Evolutionary conservation across 2,888 invertebrate genomes (phyloP), one percentile per base, ranked within the genome.

Genomic region (Julus scanicus): DNA sequence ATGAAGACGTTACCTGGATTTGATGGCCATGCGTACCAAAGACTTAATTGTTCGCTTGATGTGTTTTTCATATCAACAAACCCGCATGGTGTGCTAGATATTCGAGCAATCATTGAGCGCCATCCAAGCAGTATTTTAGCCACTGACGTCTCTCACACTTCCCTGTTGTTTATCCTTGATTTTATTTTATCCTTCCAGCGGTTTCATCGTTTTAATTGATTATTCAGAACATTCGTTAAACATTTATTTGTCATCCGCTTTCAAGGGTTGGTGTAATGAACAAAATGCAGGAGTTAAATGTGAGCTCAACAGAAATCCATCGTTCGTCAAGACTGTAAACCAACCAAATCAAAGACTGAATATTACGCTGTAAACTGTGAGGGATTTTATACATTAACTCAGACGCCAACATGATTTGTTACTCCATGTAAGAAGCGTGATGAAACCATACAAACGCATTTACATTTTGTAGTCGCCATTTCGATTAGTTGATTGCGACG

Each of bases 321-420:
- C 80, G 37, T 15, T 80, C 37, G 80, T 13, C 29, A 11, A 80
- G 11, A 4, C 37, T 80, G 80, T 37, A 6, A 44, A 11, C 11
- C 80, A 29, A 71, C 80, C 80, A 80, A 80, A 80, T 80, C 80
- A 80, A 71, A 29, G 80, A 80, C 80, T 37, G 80, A 20, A 71
- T 71, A 20, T 71, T n/a, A 63, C 17, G n/a, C n/a, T 63, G 63
- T 17, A 71, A 29, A 71, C 63, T 71, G 80, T 37, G 29, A 80
- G 37, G 80, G 37, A 80, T 80, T 80, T 80, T 80, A 37, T 80
- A 80, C 80, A 80, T 80, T 20, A 29, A 80, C 20, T 29, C 4
- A 37, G 20, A 20, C 80, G 37, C 37, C 20, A 20, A 15, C 4
- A 9, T 11, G 80, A 37, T 80, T 80, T 80, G 29, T 80, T 80